These are phyloP conservation scores for Cosmorhoe ocellata DNA, from an alignment of 2,888 invertebrate genomes.

Conservation along the genomic window DNA sequence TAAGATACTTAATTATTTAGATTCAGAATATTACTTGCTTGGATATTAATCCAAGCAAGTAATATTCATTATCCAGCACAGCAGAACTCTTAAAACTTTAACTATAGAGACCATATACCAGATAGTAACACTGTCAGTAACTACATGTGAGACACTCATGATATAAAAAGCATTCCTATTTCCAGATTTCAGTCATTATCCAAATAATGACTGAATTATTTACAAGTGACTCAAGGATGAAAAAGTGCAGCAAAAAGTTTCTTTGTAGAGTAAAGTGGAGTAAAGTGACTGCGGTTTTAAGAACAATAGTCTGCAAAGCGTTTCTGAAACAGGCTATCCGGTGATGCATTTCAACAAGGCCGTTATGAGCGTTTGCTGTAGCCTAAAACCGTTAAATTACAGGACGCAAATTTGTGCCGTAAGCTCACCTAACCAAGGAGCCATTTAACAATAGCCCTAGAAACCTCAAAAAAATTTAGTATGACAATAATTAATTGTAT, in stretches of 20 bases:
- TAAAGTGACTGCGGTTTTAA: constrained; percentile 67
- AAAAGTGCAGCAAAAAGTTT: constrained; percentile 56
- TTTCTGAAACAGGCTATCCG: constrained; percentile 65
- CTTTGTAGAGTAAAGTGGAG: constrained; percentile 68
- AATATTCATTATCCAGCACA: no score
- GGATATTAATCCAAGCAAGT: no score
- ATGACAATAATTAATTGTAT: no score
- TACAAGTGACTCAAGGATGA: constrained; percentile 36
- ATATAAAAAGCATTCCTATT: no score
- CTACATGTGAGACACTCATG: no score
- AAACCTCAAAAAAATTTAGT: no score
- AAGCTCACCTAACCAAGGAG: background rate
- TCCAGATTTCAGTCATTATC: constrained; percentile 16
- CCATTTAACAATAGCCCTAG: no score
- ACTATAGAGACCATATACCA: no score
- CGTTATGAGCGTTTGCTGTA: constrained; percentile 27
- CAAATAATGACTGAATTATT: constrained; percentile 44
- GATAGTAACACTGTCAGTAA: no score
- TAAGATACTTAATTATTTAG: no score
- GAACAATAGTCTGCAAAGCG: constrained; percentile 66
- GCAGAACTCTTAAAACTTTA: no score
- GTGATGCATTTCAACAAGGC: constrained; percentile 53
- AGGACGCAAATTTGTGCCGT: background rate
- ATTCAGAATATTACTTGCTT: no score
- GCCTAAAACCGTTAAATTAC: background rate